phyloP scores from a whole-genome alignment of 2,113 vertebrate genomes.

The Equus przewalskii region DNA sequence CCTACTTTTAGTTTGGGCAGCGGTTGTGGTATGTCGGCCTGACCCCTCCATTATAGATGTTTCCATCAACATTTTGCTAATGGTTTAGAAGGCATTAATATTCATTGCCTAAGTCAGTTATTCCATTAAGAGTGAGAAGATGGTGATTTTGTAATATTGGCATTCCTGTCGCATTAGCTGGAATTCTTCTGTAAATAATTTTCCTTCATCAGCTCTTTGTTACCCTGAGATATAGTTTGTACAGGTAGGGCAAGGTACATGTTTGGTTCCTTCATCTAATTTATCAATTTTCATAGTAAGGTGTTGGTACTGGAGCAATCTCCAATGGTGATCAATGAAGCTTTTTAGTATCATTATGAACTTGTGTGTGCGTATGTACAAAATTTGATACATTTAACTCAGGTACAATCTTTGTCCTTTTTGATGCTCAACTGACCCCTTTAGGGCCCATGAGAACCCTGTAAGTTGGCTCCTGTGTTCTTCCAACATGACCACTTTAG shows the following conservation, averaged over 20 bases:
- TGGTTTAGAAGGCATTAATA: neutral
- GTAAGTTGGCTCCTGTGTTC: neutral
- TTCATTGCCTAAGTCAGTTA: neutral
- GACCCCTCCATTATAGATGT: neutral
- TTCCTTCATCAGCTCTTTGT: neutral
- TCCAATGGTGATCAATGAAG: neutral
- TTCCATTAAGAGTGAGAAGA: constrained; percentile 21
- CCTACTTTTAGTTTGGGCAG: neutral
- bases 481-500: neutral
- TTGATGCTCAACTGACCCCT: neutral
- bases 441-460: neutral
- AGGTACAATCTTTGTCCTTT: neutral
- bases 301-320: neutral
- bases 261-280: neutral
- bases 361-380: neutral
- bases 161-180: constrained; percentile 17
- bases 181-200: constrained; percentile 40
- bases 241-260: neutral
- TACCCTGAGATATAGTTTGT: neutral
- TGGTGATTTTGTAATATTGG: constrained; percentile 21
- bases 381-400: constrained; percentile 18
- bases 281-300: constrained; percentile 17
- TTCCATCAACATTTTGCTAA: neutral
- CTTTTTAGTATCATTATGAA: neutral
- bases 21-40: neutral